phyloP scores from a whole-genome alignment of 1,140 invertebrate genomes.

The Capitella teleta region DNA sequence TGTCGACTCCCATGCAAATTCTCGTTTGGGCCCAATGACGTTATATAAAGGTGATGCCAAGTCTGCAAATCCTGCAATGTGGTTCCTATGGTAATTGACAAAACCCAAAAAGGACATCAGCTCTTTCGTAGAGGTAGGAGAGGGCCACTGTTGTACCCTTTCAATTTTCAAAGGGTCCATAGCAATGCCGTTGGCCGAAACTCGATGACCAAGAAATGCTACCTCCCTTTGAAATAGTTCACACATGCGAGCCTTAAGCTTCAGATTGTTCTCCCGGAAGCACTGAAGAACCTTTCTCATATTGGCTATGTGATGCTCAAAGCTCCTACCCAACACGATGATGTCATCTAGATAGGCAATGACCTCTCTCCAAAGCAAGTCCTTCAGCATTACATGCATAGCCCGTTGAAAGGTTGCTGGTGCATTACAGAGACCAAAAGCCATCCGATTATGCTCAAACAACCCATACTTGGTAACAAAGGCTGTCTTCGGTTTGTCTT shows the following conservation, averaged over 20 bases:
- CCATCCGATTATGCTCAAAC: not conserved
- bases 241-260: slow-evolving; percentile 38
- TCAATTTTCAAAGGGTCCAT: too few relatives aligned
- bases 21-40: slow-evolving; percentile 12
- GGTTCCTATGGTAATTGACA: slow-evolving; percentile 9
- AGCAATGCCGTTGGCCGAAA: too few relatives aligned
- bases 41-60: slow-evolving; percentile 10
- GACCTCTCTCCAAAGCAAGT: not conserved
- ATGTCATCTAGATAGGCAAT: slow-evolving; percentile 8
- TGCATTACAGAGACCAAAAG: not conserved
- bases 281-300: slow-evolving; percentile 28
- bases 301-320: slow-evolving; percentile 37
- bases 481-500: not conserved
- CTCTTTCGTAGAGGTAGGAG: slow-evolving; percentile 7
- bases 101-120: slow-evolving; percentile 13
- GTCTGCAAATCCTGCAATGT: slow-evolving; percentile 12
- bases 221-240: slow-evolving; percentile 20
- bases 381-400: not conserved
- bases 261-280: slow-evolving; percentile 27
- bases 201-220: slow-evolving; percentile 37
- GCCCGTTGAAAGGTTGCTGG: slow-evolving; percentile 1
- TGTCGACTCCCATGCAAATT: slow-evolving; percentile 15
- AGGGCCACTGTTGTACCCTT: not conserved
- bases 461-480: slow-evolving; percentile 1
- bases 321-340: slow-evolving; percentile 14